phyloP scores from a whole-genome alignment of 2,797 vertebrate species.

The Okamejei kenojei region DNA sequence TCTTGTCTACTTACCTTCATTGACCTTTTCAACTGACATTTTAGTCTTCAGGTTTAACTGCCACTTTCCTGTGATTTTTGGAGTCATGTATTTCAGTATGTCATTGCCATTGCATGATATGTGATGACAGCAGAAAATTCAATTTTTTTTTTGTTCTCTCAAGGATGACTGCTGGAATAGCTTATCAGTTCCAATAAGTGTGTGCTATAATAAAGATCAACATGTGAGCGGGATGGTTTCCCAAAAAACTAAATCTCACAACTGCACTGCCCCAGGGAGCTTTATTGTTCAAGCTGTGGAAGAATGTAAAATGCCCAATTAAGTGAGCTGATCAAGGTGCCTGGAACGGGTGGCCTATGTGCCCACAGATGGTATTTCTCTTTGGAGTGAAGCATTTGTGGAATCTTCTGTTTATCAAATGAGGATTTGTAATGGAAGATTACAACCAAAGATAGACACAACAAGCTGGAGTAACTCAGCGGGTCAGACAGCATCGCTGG shows the following conservation, averaged over 20 bases:
- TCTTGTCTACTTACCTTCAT: constrained; percentile 35
- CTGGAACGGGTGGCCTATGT: background rate
- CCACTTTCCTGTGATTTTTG: constrained; percentile 31
- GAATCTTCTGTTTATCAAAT: background rate
- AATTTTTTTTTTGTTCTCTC: constrained; percentile 6
- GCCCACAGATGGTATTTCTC: background rate
- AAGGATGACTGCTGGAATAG: background rate
- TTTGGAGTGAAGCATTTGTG: background rate
- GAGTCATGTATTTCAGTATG: constrained; percentile 35
- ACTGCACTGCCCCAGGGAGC: background rate
- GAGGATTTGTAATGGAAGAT: background rate
- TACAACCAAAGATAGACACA: background rate
- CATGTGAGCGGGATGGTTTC: background rate
- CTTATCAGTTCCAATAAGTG: constrained; percentile 17
- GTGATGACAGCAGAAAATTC: constrained; percentile 31
- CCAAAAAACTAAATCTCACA: background rate
- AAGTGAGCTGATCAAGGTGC: background rate
- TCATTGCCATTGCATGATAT: constrained; percentile 12
- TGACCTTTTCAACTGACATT: constrained; percentile 37
- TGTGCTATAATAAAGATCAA: constrained; percentile 2
- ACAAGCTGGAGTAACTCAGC: no score
- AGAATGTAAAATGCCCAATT: background rate
- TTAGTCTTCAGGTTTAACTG: constrained; percentile 34
- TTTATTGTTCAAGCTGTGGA: background rate
- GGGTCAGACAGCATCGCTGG: no score